phyloP scores from a whole-genome alignment of 2,797 vertebrate genomes.

The Bovichtus variegatus region DNA sequence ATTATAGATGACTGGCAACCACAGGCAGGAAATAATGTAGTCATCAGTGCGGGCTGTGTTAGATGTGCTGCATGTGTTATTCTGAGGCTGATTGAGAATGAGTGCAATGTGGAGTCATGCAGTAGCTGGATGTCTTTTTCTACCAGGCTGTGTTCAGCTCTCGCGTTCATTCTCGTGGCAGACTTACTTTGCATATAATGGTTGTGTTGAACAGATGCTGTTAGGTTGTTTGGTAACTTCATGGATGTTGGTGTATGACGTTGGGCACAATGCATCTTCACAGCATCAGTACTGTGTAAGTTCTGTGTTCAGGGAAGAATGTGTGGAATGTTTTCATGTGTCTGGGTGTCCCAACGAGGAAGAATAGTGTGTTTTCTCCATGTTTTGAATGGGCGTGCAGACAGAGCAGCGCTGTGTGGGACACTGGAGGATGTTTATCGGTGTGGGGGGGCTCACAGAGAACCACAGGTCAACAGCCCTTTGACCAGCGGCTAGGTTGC shows the following conservation, averaged over 20 bases:
- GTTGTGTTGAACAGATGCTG: conserved; percentile 5
- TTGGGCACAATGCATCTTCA: conserved; percentile 17
- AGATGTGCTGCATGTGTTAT: conserved; percentile 46
- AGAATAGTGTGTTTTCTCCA: conserved; percentile 46
- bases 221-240: conserved; percentile 21
- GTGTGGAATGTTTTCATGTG: conserved; percentile 59
- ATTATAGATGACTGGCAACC: conserved; percentile 49
- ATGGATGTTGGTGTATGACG: neutral
- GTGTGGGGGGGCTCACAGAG: conserved; percentile 36
- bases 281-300: conserved; percentile 34
- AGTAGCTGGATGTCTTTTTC: conserved; percentile 10
- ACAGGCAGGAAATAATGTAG: conserved; percentile 33
- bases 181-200: neutral
- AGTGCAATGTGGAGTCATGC: conserved; percentile 17
- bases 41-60: conserved; percentile 8
- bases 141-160: conserved; percentile 10
- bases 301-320: conserved; percentile 54
- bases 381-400: conserved; percentile 48
- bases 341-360: conserved; percentile 37
- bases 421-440: conserved; percentile 70
- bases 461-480: conserved; percentile 48
- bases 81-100: conserved; percentile 28
- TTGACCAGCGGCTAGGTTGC: conserved; percentile 38
- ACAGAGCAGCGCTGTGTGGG: conserved; percentile 36
- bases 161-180: neutral